phyloP scores from a whole-genome alignment of 2,888 invertebrate species.

The Pocota personata region DNA sequence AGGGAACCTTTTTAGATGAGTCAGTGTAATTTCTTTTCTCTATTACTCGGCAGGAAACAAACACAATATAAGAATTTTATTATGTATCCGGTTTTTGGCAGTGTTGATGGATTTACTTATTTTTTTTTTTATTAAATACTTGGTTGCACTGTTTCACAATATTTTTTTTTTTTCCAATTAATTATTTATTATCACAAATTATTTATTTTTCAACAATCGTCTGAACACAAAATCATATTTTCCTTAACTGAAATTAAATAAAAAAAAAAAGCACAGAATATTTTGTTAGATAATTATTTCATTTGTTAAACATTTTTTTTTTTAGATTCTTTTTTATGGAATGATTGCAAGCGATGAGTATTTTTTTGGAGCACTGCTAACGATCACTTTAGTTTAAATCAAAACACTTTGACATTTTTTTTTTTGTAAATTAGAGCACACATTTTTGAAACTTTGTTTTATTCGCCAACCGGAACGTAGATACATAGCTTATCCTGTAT shows the following conservation, averaged over 20 bases:
- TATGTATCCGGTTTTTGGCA: conserved; percentile 55
- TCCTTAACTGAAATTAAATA: conserved; percentile 61
- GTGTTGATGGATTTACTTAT: conserved; percentile 54
- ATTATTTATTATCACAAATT: conserved; percentile 42
- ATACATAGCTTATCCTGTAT: too few species aligned
- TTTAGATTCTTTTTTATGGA: conserved; percentile 28
- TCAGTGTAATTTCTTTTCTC: conserved; percentile 47
- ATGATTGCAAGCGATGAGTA: conserved; percentile 10
- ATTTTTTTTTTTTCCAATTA: conserved; percentile 7
- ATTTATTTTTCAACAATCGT: conserved; percentile 50
- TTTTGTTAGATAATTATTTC: conserved; percentile 31
- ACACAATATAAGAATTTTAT: conserved; percentile 16
- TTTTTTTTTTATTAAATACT: not conserved
- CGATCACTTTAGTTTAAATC: conserved; percentile 38
- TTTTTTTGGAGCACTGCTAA: not conserved
- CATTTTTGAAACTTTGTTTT: too few species aligned
- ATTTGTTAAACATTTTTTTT: conserved; percentile 9
- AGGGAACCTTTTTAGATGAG: conserved; percentile 59
- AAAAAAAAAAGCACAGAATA: conserved; percentile 29
- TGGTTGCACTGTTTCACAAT: conserved; percentile 46
- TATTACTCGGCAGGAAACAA: conserved; percentile 18
- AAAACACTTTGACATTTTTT: not conserved
- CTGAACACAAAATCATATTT: conserved; percentile 69
- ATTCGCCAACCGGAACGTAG: too few species aligned
- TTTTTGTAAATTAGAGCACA: too few species aligned